Base-by-base conservation (phyloP, 1,140 invertebrate species). In the Globodera ellingtonae region DNA sequence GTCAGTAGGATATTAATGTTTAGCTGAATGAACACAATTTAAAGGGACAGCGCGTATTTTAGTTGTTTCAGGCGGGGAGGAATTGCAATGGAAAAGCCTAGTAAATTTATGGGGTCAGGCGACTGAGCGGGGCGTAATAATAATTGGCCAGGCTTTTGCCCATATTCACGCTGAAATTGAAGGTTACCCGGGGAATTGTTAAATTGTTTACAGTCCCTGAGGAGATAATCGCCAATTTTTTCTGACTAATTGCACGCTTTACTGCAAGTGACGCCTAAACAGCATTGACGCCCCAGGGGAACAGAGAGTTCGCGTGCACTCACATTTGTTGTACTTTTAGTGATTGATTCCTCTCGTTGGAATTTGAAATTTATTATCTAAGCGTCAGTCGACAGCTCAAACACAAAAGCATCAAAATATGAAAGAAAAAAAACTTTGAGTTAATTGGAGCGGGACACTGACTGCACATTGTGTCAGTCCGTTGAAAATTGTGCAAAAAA, bases 371-470 rank as follows among this genome's bases (percentile, higher is more conserved):
- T 62, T 62, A 18, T 62, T 62, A 15, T 6, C 5, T 62, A 18
- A 15, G 0, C 13, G 15, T 62, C 52, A 52, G 18, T 62, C 56
- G 35, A 13, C 15, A 24, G 67, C 21, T 13, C 35, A 44, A 44
- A 70, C 24, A 70, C 9, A 70, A 70, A 70, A 70, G 67, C 46
- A n/a, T 18, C 8, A 10, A 69, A n/a, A 44, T 13, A n/a, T 13
- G 9, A 44, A 69, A 13, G n/a, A 18, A 9, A 48, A 52, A 81
- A 82, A 18, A 24, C n/a, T 3, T 70, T 70, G 67, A 70, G 67
- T 70, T 70, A 70, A 70, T 70, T 70, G 67, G 67, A 44, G 18
- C 67, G 66, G 66, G 66, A 44, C n/a, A 65, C 13, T 10, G 66
- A 69, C 8, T 69, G 66, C 6, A 10, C 24, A 70, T 47, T 35